Percentiles rank a stretch among this genome's conserved stretches.
phyloP scores from a whole-genome alignment of 2,888 invertebrate species.

The Pterostichus niger region DNA sequence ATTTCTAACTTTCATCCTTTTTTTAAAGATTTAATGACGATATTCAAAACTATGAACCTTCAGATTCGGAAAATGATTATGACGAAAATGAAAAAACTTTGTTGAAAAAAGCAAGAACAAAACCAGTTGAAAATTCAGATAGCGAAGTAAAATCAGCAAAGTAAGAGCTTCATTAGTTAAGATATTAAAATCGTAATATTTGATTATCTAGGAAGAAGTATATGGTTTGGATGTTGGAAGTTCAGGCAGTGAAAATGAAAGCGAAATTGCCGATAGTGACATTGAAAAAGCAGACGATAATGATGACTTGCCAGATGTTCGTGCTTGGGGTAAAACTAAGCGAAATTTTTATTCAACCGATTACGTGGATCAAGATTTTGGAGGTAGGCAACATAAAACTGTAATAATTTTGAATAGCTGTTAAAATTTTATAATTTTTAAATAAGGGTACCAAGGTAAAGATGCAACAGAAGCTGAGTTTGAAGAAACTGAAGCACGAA shows the following conservation, averaged over 20 bases:
- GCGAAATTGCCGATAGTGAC: constrained; percentile 84
- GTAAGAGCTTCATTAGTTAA: constrained; percentile 3
- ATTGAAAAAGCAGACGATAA: constrained; percentile 85
- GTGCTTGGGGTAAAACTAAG: constrained; percentile 94
- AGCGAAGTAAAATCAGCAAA: constrained; percentile 72
- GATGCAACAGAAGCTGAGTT: constrained; percentile 87
- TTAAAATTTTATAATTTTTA: constrained; percentile 30
- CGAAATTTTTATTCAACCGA: constrained; percentile 91
- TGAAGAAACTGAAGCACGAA: constrained; percentile 91
- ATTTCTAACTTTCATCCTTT: constrained; percentile 10
- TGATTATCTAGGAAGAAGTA: constrained; percentile 79
- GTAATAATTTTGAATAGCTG: constrained; percentile 5
- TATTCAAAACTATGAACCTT: constrained; percentile 81
- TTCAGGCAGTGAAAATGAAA: constrained; percentile 77
- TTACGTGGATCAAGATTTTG: constrained; percentile 93
- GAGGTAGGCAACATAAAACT: constrained; percentile 77
- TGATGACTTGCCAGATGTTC: constrained; percentile 86
- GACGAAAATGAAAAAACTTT: constrained; percentile 83
- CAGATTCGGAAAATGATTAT: constrained; percentile 87
- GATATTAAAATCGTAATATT: constrained; percentile 8
- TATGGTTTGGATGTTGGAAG: constrained; percentile 81
- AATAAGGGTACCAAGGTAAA: constrained; percentile 77
- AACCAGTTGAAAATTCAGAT: constrained; percentile 79
- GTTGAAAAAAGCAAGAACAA: constrained; percentile 81
- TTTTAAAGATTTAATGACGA: constrained; percentile 58